Evolutionary conservation across 2,113 vertebrate species (phyloP).

Genomic region (Gymnorhina tibicen): DNA sequence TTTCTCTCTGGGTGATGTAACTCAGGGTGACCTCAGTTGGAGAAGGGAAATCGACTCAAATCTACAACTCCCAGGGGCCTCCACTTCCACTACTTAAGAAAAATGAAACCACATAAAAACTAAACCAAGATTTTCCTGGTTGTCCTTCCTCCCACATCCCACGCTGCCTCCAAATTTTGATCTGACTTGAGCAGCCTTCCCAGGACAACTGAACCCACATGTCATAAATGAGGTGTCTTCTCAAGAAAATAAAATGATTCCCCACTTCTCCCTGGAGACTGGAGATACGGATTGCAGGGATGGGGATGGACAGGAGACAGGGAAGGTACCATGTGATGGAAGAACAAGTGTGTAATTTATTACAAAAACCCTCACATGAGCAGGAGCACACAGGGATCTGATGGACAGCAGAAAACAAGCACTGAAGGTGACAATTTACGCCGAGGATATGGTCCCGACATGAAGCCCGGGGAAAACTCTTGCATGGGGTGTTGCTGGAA

Average conservation of each 20-base stretch:
- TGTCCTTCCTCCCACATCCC: not conserved
- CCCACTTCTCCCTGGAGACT: not conserved
- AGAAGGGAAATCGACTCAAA: not conserved
- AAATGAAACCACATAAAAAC: not conserved
- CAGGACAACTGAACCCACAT: not conserved
- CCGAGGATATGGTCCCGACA: not conserved
- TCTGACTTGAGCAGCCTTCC: not conserved
- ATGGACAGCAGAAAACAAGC: not conserved
- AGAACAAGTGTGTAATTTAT: not conserved
- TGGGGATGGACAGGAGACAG: not conserved
- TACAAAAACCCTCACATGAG: rapidly evolving
- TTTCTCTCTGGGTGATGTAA: not conserved
- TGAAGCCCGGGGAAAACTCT: not conserved
- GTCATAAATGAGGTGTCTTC: not conserved
- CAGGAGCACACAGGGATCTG: not conserved
- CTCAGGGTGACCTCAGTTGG: rapidly evolving
- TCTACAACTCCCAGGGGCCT: not conserved
- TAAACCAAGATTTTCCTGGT: not conserved
- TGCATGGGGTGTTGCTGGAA: not conserved
- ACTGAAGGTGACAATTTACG: not conserved
- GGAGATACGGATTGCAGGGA: not conserved
- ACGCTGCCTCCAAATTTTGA: not conserved
- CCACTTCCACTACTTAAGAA: not conserved
- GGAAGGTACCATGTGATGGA: not conserved
- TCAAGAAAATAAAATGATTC: not conserved